A percentile compares a stretch with the other conserved stretches of the same genome.
Evolutionary conservation across 92 coral and sea anemone genomes (phyloP).

Genomic region (Desmophyllum pertusum): DNA sequence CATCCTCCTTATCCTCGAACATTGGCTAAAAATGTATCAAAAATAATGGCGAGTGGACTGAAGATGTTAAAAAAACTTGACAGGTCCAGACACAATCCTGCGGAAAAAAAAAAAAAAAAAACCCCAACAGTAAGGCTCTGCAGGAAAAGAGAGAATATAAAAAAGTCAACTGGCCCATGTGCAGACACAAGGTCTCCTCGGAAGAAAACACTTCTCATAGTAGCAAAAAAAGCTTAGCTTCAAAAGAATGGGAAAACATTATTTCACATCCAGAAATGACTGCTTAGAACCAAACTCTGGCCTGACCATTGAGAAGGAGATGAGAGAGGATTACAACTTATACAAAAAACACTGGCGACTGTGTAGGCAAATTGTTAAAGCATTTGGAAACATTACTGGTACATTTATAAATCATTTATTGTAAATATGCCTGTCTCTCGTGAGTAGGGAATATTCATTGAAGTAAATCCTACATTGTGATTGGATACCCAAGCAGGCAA

Average conservation of each 20-base stretch:
- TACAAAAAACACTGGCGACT: constrained; percentile 17
- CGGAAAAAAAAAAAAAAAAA: too few relatives aligned
- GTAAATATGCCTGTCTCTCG: too few relatives aligned
- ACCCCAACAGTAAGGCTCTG: constrained; percentile 11
- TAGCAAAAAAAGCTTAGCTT: neutral
- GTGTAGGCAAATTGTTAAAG: constrained; percentile 11
- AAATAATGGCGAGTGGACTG: neutral
- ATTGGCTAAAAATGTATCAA: neutral
- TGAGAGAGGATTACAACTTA: constrained; percentile 13
- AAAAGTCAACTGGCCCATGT: constrained; percentile 1
- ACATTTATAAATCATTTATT: neutral
- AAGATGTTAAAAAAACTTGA: neutral
- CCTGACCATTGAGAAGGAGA: constrained; percentile 7
- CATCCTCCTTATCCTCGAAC: neutral
- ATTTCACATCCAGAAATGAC: constrained; percentile 4
- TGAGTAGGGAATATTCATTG: too few relatives aligned
- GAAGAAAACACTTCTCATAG: neutral
- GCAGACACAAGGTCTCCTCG: constrained; percentile 7
- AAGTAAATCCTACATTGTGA: too few relatives aligned
- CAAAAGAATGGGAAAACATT: constrained; percentile 9
- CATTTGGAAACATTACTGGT: too few relatives aligned
- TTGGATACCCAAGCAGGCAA: too few relatives aligned
- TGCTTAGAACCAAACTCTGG: constrained; percentile 29
- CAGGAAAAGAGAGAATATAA: constrained; percentile 6
- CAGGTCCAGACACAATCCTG: constrained; percentile 7